Evolutionary conservation across 2,888 invertebrate genomes (phyloP).

Genomic region (Mythimna vitellina): DNA sequence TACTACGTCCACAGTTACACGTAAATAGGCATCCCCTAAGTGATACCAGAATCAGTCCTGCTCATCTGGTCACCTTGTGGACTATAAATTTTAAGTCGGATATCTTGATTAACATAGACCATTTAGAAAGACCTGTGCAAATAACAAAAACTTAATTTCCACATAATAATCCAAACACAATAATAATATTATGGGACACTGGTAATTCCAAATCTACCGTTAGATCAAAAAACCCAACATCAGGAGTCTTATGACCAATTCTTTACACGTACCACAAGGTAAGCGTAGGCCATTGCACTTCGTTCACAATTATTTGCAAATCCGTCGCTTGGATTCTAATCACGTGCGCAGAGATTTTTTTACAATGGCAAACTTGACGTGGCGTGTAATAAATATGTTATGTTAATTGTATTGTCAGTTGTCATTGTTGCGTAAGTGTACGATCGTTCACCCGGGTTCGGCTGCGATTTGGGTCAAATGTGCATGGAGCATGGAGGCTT

Average conservation of each 20-base stretch:
- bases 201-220: slow-evolving; percentile 64
- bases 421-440: slow-evolving; percentile 79
- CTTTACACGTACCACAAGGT: slow-evolving; percentile 83
- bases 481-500: slow-evolving; percentile 2
- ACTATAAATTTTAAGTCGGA: no score
- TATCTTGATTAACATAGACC: no score
- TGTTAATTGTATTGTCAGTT: slow-evolving; percentile 80
- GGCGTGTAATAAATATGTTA: slow-evolving; percentile 77
- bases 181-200: slow-evolving; percentile 20
- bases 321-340: slow-evolving; percentile 76
- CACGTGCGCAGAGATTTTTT: slow-evolving; percentile 76
- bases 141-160: neutral
- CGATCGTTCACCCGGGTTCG: slow-evolving; percentile 60
- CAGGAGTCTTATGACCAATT: slow-evolving; percentile 63
- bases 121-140: no score
- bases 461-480: slow-evolving; percentile 61
- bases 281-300: slow-evolving; percentile 84
- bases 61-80: no score
- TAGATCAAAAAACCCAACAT: slow-evolving; percentile 63
- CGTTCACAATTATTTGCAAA: slow-evolving; percentile 83
- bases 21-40: no score
- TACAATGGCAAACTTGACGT: slow-evolving; percentile 78
- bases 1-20: no score
- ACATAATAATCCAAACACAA: slow-evolving; percentile 24
- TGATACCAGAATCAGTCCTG: no score